Base-by-base conservation (phyloP, 2,888 invertebrate species). In the Alcis repandata region DNA sequence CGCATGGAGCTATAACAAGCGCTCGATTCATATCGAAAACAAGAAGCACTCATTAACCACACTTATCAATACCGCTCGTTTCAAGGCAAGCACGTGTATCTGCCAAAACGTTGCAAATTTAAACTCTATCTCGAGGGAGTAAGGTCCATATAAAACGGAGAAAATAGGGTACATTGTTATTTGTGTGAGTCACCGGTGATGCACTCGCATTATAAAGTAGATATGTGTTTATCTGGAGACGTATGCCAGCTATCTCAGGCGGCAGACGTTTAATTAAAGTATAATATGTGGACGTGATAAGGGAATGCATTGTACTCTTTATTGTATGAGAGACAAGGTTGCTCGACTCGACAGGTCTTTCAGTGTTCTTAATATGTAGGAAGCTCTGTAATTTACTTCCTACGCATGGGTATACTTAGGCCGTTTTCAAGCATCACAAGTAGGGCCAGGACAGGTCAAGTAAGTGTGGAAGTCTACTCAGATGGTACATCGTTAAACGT, bases 21-120 rank as follows among this genome's bases (percentile, higher is more conserved):
- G 56, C 62, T 49, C 65, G 67, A 68, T 59, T 66, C 62, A 75
- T 73, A 75, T 70, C 67, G 58, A 59, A 70, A 74, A 81, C 77
- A 81, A 79, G 73, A 74, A 73, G 70, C 73, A 78, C 74, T 80
- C 79, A 83, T 82, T 80, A 84, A 82, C 67, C 68, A 70, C 71
- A 76, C 77, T 85, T 82, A 83, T 84, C 84, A 79, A 78, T 79
- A 84, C 77, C 72, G 74, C 77, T 76, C 71, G 73, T 73, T 79
- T 80, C 84, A 82, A 86, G 82, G 83, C 80, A 75, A 85, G 78
- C 88, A 87, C 88, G 88, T 88, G 73, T 63, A 1, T 19, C 32
- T 45, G 45, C 43, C 36, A 54, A 53, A 63, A 56, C 43, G 15
- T 61, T 38, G 41, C 59, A 6, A 60, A 48, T 53, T 38, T 51